Base-by-base conservation (phyloP, 2,797 vertebrate species). In the Phoebastria nigripes region DNA sequence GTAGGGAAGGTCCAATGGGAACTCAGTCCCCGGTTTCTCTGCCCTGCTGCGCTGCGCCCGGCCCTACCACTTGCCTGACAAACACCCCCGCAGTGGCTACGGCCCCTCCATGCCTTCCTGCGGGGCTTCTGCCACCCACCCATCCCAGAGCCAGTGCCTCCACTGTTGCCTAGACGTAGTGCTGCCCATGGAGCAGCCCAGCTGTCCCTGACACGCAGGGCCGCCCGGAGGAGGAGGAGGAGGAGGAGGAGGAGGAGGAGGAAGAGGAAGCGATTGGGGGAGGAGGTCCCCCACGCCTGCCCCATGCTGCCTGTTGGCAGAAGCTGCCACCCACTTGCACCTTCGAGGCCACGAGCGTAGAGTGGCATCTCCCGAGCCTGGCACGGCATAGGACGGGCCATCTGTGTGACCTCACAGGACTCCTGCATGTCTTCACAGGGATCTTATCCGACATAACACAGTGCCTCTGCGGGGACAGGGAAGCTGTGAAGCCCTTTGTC, bases 41-140 rank as follows among this genome's bases (percentile, higher is more conserved):
- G 56, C 56, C 22, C 21, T 58, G 14, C 56, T 6, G 2, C 6
- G 4, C 29, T 2, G 8, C 8, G 62, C 29, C 46, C 3, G 2
- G 22, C 58, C 46, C 46, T 22, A 51, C 21, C 35, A 26, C 29
- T 49, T 51, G 46, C 22, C 46, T 2, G 1, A 17, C 46, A 77
- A 62, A 51, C 3, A 3, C 24, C 24, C 44, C 37, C 2, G 6
- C 14, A 39, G n/a, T 21, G 29, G 42, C 8, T 3, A 6, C 0
- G 2, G 8, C n/a, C 28, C 21, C 24, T 54, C 26, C 2, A 2
- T 24, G 39, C 17, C 17, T 61, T 28, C 28, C 4, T 4, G 2
- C 4, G 3, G 14, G 62, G 5, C 49, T 35, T 66, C 77, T 55
- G 62, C 62, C 39, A 55, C 41, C 15, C 26, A 31, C 41, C 16